Conservation (phyloP, 2,113 vertebrate species). For the Alethe castanea region DNA sequence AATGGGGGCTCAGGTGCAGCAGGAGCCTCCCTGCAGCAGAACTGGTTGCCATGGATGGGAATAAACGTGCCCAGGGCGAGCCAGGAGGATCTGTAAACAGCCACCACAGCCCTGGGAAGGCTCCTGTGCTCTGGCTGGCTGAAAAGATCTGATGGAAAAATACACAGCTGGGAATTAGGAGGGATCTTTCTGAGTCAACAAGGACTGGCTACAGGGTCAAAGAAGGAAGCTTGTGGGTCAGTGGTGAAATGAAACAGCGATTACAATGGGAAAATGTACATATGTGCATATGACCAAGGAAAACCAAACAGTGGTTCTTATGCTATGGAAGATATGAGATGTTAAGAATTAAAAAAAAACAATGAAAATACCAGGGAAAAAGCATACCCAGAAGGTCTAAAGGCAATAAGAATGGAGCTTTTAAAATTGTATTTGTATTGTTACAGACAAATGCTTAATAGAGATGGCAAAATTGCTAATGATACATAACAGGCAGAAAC, state of each 20-base stretch:
- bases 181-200: neutral
- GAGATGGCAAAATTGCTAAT: constrained; percentile 12
- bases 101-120: neutral
- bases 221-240: neutral
- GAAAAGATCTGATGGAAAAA: neutral
- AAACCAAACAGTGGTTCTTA: neutral
- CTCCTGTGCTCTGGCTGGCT: accelerated
- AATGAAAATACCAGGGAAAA: neutral
- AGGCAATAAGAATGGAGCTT: neutral
- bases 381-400: neutral
- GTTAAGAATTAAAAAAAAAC: neutral
- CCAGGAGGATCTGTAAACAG: neutral
- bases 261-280: neutral
- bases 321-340: neutral
- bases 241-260: neutral
- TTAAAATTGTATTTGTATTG: neutral
- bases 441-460: constrained; percentile 29
- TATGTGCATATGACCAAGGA: neutral
- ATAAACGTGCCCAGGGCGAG: constrained; percentile 5
- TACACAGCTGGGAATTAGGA: neutral
- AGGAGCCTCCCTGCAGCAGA: neutral
- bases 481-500: constrained; percentile 11
- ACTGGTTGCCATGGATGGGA: neutral
- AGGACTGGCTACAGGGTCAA: neutral
- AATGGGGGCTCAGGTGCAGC: neutral